Percentiles rank a stretch among this genome's conserved stretches.
These are phyloP conservation scores for Cyclophora albipunctata DNA, from an alignment of 2,888 invertebrate genomes.

Conservation along the genomic window DNA sequence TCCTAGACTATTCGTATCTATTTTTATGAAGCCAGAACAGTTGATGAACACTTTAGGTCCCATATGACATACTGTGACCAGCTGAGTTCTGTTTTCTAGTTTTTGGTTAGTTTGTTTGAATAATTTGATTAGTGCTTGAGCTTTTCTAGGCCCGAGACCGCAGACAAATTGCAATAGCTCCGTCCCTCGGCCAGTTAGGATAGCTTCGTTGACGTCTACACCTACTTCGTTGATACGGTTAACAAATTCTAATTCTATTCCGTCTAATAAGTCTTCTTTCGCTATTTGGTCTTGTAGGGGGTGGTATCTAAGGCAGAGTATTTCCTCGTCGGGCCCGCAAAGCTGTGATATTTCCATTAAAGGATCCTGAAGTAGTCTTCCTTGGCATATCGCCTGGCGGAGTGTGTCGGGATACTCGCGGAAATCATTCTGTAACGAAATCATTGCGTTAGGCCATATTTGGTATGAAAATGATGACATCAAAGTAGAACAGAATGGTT, in stretches of 20 bases:
- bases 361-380: conserved; percentile 95
- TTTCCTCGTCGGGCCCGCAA: conserved; percentile 97
- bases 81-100: conserved; percentile 94
- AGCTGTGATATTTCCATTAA: conserved; percentile 96
- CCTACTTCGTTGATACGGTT: conserved; percentile 98
- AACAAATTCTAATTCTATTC: conserved; percentile 91
- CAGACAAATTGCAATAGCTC: conserved; percentile 97
- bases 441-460: not conserved
- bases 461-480: not conserved
- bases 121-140: conserved; percentile 87
- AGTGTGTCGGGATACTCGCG: conserved; percentile 93
- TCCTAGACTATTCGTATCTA: conserved; percentile 96
- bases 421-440: conserved; percentile 80
- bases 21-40: conserved; percentile 99
- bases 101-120: conserved; percentile 94
- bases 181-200: conserved; percentile 90
- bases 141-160: conserved; percentile 97
- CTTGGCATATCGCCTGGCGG: conserved; percentile 94
- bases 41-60: conserved; percentile 99
- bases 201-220: conserved; percentile 95
- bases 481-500: not conserved
- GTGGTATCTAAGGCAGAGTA: conserved; percentile 94
- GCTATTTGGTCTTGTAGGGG: conserved; percentile 86
- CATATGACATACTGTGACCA: conserved; percentile 97
- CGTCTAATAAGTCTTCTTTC: conserved; percentile 90